phyloP scores from a whole-genome alignment of 2,797 vertebrate genomes.

The Sarcoramphus papa region DNA sequence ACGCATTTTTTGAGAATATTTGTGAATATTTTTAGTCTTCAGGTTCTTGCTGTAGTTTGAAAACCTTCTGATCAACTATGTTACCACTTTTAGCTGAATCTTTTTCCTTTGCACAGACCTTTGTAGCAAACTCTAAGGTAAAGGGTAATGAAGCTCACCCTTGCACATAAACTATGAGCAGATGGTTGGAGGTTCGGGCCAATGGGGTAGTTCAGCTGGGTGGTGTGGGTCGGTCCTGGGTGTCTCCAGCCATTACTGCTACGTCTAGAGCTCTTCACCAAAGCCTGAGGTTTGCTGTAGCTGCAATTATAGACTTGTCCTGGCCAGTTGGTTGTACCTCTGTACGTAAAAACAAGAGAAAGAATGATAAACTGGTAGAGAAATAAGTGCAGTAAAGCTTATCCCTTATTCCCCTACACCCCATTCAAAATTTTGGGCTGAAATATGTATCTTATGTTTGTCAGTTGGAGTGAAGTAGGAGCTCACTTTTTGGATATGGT shows the following conservation, averaged over 20 bases:
- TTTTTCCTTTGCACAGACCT: background rate
- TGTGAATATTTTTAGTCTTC: background rate
- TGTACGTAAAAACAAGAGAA: background rate
- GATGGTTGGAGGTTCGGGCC: background rate
- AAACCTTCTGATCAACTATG: background rate
- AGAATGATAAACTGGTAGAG: background rate
- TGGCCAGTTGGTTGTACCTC: background rate
- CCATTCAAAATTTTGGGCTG: background rate
- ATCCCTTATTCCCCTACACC: background rate
- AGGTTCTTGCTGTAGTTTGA: background rate
- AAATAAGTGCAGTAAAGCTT: background rate
- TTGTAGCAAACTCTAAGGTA: background rate
- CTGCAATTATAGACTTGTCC: background rate
- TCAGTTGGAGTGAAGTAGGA: background rate
- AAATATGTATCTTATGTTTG: background rate
- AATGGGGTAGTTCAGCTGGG: background rate
- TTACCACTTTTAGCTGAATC: background rate
- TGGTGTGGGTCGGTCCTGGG: background rate
- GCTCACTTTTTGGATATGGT: background rate
- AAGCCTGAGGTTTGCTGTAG: background rate
- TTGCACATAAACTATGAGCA: background rate
- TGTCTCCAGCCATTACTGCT: background rate
- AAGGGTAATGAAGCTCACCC: background rate
- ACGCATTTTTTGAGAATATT: background rate
- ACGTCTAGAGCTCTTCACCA: background rate